Evolutionary conservation across 2,797 vertebrate species (phyloP).

Genomic region (Dallia pectoralis): DNA sequence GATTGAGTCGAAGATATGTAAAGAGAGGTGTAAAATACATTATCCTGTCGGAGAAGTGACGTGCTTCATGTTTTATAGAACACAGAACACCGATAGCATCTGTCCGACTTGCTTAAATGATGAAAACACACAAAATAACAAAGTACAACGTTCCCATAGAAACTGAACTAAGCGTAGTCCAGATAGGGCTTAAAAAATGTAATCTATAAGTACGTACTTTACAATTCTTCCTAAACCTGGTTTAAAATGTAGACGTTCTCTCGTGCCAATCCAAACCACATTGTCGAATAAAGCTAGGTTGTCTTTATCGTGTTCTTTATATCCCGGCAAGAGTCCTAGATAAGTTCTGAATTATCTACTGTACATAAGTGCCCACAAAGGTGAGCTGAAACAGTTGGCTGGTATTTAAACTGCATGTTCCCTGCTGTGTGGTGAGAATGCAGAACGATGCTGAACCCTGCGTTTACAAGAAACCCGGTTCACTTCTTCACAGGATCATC

Average conservation of each 20-base stretch:
- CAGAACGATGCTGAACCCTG: constrained; percentile 15
- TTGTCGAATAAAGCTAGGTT: not conserved
- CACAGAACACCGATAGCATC: not conserved
- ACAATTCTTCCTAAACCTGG: not conserved
- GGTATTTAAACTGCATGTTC: not conserved
- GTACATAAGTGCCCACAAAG: not conserved
- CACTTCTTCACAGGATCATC: constrained; percentile 10
- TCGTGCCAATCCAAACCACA: not conserved
- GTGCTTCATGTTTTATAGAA: not conserved
- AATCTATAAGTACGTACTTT: not conserved
- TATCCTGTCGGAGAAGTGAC: not conserved
- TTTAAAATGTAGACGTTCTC: not conserved
- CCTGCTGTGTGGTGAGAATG: constrained; percentile 20
- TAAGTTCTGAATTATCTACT: not conserved
- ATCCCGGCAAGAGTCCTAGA: not conserved
- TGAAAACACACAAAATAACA: too few species aligned
- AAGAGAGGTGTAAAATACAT: not conserved
- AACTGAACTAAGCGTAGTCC: not conserved
- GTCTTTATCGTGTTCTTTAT: not conserved
- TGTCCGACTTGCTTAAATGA: not conserved
- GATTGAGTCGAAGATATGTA: not conserved
- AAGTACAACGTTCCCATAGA: not conserved
- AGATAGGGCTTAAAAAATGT: not conserved
- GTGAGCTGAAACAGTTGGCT: not conserved
- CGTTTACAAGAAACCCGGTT: not conserved